Conservation (phyloP, 1,140 invertebrate species). For the Mactra quadrangularis region DNA sequence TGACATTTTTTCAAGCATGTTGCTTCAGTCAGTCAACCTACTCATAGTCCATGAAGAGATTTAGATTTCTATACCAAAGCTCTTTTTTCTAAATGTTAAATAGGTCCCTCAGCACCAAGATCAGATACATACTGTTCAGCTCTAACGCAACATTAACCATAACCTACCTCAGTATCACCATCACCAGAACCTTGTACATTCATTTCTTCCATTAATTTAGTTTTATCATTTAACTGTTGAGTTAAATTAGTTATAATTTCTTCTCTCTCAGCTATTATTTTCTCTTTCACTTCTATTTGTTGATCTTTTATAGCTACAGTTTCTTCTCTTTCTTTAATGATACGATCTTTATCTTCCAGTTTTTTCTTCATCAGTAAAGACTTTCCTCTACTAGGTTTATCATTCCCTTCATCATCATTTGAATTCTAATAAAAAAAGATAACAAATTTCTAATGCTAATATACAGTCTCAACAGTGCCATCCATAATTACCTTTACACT, state of each 20-base stretch:
- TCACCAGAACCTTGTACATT: constrained; percentile 49
- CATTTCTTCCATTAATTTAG: constrained; percentile 73
- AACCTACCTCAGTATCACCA: constrained; percentile 62
- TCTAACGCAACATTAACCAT: too few species aligned
- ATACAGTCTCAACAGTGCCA: too few species aligned
- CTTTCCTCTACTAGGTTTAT: constrained; percentile 74
- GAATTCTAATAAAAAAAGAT: background rate
- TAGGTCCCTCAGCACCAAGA: too few species aligned
- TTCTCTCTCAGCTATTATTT: constrained; percentile 77
- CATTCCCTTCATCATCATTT: constrained; percentile 54
- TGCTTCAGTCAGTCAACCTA: too few species aligned
- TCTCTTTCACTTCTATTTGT: constrained; percentile 78
- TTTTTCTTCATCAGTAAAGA: constrained; percentile 77
- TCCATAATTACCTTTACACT: too few species aligned
- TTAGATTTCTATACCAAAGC: too few species aligned
- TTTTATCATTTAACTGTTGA: constrained; percentile 79
- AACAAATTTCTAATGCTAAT: too few species aligned
- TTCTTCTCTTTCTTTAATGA: constrained; percentile 76
- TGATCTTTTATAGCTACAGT: constrained; percentile 71
- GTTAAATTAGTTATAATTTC: constrained; percentile 72
- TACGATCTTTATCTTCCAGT: constrained; percentile 79
- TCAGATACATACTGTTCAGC: too few species aligned
- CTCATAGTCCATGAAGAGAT: too few species aligned
- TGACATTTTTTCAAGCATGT: too few species aligned
- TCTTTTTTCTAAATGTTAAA: too few species aligned